These are phyloP conservation scores for Listrodromus nycthemerus DNA, from an alignment of 2,888 invertebrate species.

Conservation along the genomic window DNA sequence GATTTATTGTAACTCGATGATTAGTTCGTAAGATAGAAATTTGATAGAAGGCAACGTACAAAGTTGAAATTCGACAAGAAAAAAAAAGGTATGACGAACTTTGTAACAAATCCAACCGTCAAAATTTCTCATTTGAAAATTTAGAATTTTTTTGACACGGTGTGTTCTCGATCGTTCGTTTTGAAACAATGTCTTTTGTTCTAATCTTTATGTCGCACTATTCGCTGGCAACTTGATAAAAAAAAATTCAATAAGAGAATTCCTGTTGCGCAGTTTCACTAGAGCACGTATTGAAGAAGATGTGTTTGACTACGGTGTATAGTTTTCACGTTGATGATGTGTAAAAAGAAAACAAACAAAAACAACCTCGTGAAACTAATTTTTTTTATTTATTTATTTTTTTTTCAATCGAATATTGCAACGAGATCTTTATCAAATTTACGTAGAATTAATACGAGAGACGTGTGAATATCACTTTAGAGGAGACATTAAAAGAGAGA, in stretches of 20 bases:
- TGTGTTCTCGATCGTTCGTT: slow-evolving; percentile 11
- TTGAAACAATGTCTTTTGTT: slow-evolving; percentile 7
- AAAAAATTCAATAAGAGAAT: slow-evolving; percentile 64
- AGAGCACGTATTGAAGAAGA: slow-evolving; percentile 74
- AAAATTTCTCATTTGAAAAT: slow-evolving; percentile 46
- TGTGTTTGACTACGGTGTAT: slow-evolving; percentile 75
- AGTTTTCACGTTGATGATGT: slow-evolving; percentile 67
- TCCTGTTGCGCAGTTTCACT: slow-evolving; percentile 76
- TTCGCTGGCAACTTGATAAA: background rate
- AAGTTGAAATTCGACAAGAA: slow-evolving; percentile 32
- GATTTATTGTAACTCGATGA: slow-evolving; percentile 76
- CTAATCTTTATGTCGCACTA: slow-evolving; percentile 37
- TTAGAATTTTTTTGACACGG: slow-evolving; percentile 19
- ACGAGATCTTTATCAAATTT: slow-evolving; percentile 33
- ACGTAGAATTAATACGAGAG: slow-evolving; percentile 33
- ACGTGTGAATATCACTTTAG: slow-evolving; percentile 39
- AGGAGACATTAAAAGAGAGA: background rate
- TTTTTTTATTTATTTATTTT: background rate
- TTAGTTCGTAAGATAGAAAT: slow-evolving; percentile 74
- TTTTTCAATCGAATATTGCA: background rate
- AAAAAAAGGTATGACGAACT: slow-evolving; percentile 36
- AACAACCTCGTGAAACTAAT: slow-evolving; percentile 29
- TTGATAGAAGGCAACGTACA: slow-evolving; percentile 67
- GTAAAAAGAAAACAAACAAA: slow-evolving; percentile 66
- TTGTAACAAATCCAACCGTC: slow-evolving; percentile 52